These are phyloP conservation scores for Heliconius erato DNA, from an alignment of 2,888 invertebrate genomes.

Conservation along the genomic window DNA sequence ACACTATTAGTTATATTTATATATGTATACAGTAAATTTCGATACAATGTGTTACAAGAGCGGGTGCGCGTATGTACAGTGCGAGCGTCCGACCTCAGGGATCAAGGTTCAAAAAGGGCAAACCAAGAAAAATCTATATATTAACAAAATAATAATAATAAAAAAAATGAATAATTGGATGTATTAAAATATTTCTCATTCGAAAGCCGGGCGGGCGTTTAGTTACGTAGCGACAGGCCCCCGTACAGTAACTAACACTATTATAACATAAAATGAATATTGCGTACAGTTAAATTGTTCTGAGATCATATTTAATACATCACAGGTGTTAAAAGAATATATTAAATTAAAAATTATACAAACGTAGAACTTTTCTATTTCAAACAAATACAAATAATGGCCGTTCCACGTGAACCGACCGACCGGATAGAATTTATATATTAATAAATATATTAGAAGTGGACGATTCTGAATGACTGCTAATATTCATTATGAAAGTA, in stretches of 20 bases:
- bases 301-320: conserved; percentile 89
- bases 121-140: conserved; percentile 47
- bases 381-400: conserved; percentile 32
- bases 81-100: conserved; percentile 20
- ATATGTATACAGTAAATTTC: conserved; percentile 22
- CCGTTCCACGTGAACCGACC: conserved; percentile 37
- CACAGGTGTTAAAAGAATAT: conserved; percentile 87
- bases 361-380: conserved; percentile 55
- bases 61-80: conserved; percentile 22
- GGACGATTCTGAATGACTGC: conserved; percentile 20
- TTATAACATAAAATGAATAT: conserved; percentile 79
- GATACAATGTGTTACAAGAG: conserved; percentile 3
- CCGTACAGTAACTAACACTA: conserved; percentile 69
- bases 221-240: conserved; percentile 42
- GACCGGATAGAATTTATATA: conserved; percentile 53
- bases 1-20: background rate
- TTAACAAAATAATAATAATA: conserved; percentile 61
- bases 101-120: conserved; percentile 5
- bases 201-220: conserved; percentile 64
- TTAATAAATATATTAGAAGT: conserved; percentile 22
- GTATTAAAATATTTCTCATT: conserved; percentile 84
- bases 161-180: conserved; percentile 64
- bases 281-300: conserved; percentile 84
- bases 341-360: conserved; percentile 63
- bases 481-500: background rate